phyloP scores from a whole-genome alignment of 2,113 vertebrate genomes.

The Talpa occidentalis region DNA sequence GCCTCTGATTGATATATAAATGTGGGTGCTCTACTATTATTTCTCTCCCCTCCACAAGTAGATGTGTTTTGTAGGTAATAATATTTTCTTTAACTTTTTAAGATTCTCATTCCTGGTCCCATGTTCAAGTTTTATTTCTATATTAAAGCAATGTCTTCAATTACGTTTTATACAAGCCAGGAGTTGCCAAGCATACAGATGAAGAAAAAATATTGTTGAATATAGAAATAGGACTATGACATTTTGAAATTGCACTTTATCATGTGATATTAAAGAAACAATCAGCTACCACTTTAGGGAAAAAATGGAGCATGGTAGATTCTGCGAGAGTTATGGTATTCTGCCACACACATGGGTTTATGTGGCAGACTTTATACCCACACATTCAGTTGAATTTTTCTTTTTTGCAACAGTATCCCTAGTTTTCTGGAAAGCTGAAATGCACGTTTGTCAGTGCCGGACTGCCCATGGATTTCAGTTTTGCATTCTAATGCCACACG shows the following conservation, averaged over 20 bases:
- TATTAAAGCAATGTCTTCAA: background rate
- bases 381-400: background rate
- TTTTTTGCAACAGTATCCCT: background rate
- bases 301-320: background rate
- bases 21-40: background rate
- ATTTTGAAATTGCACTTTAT: slow-evolving; percentile 32
- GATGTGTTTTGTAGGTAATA: background rate
- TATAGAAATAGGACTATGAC: background rate
- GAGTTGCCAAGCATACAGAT: background rate
- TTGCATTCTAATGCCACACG: background rate
- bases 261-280: slow-evolving; percentile 27
- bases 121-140: background rate
- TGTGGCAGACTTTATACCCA: background rate
- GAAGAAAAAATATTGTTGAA: background rate
- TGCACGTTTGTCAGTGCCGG: background rate
- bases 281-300: background rate
- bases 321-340: background rate
- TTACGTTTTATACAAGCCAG: background rate
- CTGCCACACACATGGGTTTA: background rate
- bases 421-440: background rate
- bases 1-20: background rate
- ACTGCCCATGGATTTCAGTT: background rate
- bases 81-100: background rate
- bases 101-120: background rate
- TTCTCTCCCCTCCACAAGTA: background rate